Evolutionary conservation across 2,113 vertebrate genomes (phyloP).

Genomic region (Brachionichthys hirsutus): DNA sequence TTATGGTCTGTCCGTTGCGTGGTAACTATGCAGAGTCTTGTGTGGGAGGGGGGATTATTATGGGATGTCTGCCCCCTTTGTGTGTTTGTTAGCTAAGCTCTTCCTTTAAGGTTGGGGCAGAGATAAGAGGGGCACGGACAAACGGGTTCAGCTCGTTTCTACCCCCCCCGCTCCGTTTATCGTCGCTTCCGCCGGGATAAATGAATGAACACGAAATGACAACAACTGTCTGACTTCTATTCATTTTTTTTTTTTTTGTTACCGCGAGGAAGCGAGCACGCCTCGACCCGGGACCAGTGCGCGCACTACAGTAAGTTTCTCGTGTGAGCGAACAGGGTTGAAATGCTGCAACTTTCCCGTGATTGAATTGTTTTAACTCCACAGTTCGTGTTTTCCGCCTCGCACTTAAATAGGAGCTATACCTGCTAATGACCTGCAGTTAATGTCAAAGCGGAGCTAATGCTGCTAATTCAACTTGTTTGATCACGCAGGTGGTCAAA

Average conservation of each 20-base stretch:
- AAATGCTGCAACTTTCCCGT: constrained; percentile 50
- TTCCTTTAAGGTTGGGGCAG: constrained; percentile 76
- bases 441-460: constrained; percentile 22
- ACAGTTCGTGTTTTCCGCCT: constrained; percentile 18
- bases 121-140: constrained; percentile 71
- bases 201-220: constrained; percentile 39
- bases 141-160: constrained; percentile 63
- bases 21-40: constrained; percentile 85
- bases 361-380: constrained; percentile 11
- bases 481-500: constrained; percentile 40
- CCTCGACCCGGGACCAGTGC: constrained; percentile 66
- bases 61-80: constrained; percentile 87
- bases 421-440: constrained; percentile 31
- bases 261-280: constrained; percentile 31
- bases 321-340: constrained; percentile 40
- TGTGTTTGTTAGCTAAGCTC: constrained; percentile 81
- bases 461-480: constrained; percentile 57
- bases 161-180: constrained; percentile 31
- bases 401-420: constrained; percentile 16
- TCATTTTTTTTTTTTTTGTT: constrained; percentile 24
- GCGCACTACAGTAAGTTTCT: constrained; percentile 67
- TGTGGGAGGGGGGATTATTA: constrained; percentile 82
- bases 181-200: constrained; percentile 18
- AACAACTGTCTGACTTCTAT: constrained; percentile 41
- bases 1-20: constrained; percentile 86